These are phyloP conservation scores for Meganola albula DNA, from an alignment of 2,888 invertebrate genomes.

Conservation along the genomic window DNA sequence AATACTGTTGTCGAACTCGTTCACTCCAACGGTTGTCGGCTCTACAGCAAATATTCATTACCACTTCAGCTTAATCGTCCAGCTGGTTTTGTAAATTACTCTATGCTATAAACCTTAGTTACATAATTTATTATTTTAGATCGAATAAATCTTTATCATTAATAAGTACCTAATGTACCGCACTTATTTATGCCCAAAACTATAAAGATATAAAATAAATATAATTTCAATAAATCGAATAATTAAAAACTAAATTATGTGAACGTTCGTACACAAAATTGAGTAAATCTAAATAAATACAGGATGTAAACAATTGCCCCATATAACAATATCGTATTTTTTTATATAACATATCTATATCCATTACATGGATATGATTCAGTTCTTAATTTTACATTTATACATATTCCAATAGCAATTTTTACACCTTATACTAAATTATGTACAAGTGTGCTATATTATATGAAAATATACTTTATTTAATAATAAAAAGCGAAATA, in stretches of 20 bases:
- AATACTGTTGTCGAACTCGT: no score
- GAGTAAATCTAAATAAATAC: conserved; percentile 51
- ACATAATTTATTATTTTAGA: no score
- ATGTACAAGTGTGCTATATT: conserved; percentile 60
- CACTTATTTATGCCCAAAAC: conserved; percentile 27
- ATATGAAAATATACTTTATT: conserved; percentile 51
- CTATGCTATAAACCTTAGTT: no score
- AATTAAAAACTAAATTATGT: conserved; percentile 48
- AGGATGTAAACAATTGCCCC: conserved; percentile 57
- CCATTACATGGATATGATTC: conserved; percentile 49
- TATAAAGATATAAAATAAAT: conserved; percentile 25
- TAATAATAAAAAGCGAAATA: conserved; percentile 37
- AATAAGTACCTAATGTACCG: no score
- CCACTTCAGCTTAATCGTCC: no score
- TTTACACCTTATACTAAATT: conserved; percentile 59
- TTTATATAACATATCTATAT: conserved; percentile 19
- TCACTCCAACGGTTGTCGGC: no score
- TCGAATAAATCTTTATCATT: no score
- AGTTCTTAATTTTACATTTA: conserved; percentile 26
- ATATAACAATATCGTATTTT: conserved; percentile 21
- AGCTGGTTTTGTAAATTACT: no score
- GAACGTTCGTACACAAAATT: conserved; percentile 38
- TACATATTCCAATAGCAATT: conserved; percentile 46
- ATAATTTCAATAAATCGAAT: conserved; percentile 28
- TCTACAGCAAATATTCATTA: no score